phyloP scores from a whole-genome alignment of 2,888 invertebrate species.

The Gasteruption jaculator region DNA sequence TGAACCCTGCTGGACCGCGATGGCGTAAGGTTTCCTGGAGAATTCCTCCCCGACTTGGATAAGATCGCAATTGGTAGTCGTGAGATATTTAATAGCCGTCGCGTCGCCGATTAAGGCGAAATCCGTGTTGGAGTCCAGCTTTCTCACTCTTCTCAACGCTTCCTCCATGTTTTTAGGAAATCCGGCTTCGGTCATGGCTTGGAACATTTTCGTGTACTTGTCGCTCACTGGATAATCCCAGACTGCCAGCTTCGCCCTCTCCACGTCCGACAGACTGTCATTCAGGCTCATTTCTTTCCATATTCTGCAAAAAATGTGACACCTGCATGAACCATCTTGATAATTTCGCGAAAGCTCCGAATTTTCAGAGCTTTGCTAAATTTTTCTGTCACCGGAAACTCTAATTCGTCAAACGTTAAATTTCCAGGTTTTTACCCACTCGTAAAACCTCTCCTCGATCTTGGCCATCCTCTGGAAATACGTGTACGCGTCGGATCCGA shows the following conservation, averaged over 20 bases:
- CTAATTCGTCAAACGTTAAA: neutral
- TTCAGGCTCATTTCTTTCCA: conserved; percentile 98
- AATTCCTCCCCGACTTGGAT: conserved; percentile 95
- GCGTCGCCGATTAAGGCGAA: conserved; percentile 95
- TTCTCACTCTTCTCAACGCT: conserved; percentile 71
- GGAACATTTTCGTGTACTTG: conserved; percentile 98
- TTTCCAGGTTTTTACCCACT: conserved; percentile 56
- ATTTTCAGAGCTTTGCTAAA: neutral
- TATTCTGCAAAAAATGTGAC: conserved; percentile 60
- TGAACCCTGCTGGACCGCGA: conserved; percentile 95
- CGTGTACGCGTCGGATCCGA: conserved; percentile 84
- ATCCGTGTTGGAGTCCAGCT: conserved; percentile 71
- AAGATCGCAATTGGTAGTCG: conserved; percentile 81
- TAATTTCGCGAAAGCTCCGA: neutral
- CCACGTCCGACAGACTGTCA: conserved; percentile 84
- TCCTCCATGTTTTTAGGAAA: conserved; percentile 76
- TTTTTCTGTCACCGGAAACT: no score
- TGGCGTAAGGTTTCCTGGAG: conserved; percentile 93
- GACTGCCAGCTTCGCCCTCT: conserved; percentile 90
- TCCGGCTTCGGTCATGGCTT: conserved; percentile 82
- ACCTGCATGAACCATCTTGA: neutral
- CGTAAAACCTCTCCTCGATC: conserved; percentile 91
- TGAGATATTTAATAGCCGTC: conserved; percentile 81
- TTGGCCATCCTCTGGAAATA: conserved; percentile 96
- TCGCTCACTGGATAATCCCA: conserved; percentile 99